Evolutionary conservation across 2,113 vertebrate species (phyloP), one percentile per base, ranked within the genome.

Genomic region (Polyodon spathula): DNA sequence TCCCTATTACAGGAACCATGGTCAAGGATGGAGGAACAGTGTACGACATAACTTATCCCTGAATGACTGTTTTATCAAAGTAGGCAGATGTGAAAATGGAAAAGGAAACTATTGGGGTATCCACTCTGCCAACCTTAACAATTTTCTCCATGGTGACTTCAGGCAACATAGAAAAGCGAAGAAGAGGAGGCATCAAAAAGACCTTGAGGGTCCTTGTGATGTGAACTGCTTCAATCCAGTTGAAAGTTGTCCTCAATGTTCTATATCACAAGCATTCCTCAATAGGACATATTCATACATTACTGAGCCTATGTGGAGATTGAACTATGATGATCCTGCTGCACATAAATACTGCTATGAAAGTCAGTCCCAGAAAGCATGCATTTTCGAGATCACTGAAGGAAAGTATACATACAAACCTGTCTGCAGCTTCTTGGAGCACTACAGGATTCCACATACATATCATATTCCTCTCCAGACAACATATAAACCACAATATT

Each of bases 71-170:
- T 84, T 81, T 66, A 75, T 80, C 62, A 78, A 70, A 56, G 70
- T 71, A 40, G 73, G 64, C 58, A 78, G 73, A 64, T 76, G 71
- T 56, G 68, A 78, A 48, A 71, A 79, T 12, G 66, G 71, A 4
- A 81, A 81, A 71, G 73, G 74, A 50, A 78, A 78, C 48, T 80
- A 72, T 60, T 74, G 76, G 75, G 73, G 68, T 40, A 78, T 75
- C 8, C 73, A 78, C 16, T 73, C 75, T 11, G 64, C 67, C 59
- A 78, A 76, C 17, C 38, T 78, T 3, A 57, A 73, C 16, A 68
- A 73, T 55, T 83, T 81, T 62, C 46, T 61, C 63, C 69, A 64
- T 0, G 72, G 75, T 0, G 62, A 83, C 73, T 83, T 84, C 69
- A 74, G 64, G 60, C 65, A 78, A 63, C 66, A 71, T 14, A 66